Percentiles rank a stretch among this genome's conserved stretches.
Conservation (phyloP, 2,113 vertebrate genomes). For the Sinocyclocheilus grahami region DNA sequence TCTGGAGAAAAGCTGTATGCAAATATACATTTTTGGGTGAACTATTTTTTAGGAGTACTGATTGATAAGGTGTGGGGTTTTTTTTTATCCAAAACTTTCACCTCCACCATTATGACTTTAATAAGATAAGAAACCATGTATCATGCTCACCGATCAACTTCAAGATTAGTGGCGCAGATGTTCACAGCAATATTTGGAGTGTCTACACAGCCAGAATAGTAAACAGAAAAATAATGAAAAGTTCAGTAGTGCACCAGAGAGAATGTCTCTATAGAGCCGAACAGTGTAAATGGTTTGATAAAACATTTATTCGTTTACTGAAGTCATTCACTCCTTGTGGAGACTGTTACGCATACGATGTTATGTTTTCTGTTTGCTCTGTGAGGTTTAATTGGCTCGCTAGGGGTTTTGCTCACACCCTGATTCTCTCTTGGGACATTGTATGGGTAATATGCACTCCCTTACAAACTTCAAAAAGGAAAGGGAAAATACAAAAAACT, state of each 20-base stretch:
- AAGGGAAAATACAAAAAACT: neutral
- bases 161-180: neutral
- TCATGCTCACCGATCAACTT: neutral
- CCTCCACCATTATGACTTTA: neutral
- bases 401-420: constrained; percentile 20
- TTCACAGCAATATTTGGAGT: neutral
- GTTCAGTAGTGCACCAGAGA: neutral
- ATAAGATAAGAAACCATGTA: constrained; percentile 1
- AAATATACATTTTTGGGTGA: neutral
- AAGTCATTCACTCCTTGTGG: neutral
- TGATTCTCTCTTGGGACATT: neutral
- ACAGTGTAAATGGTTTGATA: constrained; percentile 24
- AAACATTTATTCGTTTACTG: constrained; percentile 28
- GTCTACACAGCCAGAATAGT: constrained; percentile 17
- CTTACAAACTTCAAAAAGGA: neutral
- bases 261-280: neutral
- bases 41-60: neutral
- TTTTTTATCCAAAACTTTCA: neutral
- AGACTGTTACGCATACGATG: neutral
- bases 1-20: neutral
- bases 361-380: neutral
- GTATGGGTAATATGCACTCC: neutral
- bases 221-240: constrained; percentile 9
- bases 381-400: constrained; percentile 50
- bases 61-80: neutral